Conservation (phyloP, 1,140 invertebrate species). For the Ostrea edulis region DNA sequence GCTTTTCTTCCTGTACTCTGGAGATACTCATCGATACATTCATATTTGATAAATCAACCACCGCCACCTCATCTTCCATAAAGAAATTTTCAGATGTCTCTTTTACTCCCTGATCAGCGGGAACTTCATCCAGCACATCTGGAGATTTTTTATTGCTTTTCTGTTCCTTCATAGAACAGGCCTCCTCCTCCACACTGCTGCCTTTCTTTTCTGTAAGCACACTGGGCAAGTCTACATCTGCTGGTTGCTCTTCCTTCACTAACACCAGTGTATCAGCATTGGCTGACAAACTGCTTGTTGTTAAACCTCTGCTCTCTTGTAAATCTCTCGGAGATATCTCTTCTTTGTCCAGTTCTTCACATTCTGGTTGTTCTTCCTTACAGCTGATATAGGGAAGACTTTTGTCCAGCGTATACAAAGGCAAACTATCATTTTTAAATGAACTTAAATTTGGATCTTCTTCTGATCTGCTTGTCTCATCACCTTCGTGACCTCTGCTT, state of each 20-base stretch:
- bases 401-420: not conserved
- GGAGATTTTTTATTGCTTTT: not conserved
- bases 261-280: not conserved
- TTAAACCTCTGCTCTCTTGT: not conserved
- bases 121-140: not conserved
- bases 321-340: not conserved
- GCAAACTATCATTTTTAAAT: not conserved
- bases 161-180: not conserved
- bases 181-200: not conserved
- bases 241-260: not conserved
- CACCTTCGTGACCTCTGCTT: not conserved
- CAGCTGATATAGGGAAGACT: not conserved
- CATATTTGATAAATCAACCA: conserved; percentile 25
- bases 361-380: not conserved
- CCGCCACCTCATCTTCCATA: not conserved
- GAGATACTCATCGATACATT: not conserved
- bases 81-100: not conserved
- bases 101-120: not conserved
- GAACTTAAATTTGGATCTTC: not conserved
- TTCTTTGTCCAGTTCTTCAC: not conserved
- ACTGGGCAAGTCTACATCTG: not conserved
- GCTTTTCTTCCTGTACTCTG: not conserved
- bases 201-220: not conserved
- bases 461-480: not conserved
- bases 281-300: not conserved